These are phyloP conservation scores for Epinephelus awoara DNA, from an alignment of 2,797 vertebrate species.

Conservation along the genomic window DNA sequence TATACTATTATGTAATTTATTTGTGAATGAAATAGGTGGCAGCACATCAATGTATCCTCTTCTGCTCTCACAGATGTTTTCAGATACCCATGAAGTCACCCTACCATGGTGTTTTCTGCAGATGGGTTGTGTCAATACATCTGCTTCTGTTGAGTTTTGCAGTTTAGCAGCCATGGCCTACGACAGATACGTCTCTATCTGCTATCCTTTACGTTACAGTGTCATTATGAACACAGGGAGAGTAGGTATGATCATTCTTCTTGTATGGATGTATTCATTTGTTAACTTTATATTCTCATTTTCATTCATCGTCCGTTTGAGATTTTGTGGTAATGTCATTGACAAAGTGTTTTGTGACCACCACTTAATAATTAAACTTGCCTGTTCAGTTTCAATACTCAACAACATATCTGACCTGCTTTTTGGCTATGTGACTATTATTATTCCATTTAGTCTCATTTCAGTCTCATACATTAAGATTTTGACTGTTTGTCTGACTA, in stretches of 20 bases:
- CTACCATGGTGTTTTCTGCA: conserved; percentile 64
- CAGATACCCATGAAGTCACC: conserved; percentile 56
- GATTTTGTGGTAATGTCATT: conserved; percentile 56
- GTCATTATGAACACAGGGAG: conserved; percentile 51
- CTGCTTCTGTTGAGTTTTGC: conserved; percentile 62
- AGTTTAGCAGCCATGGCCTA: conserved; percentile 75
- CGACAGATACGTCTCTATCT: conserved; percentile 61
- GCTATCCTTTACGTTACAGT: conserved; percentile 56
- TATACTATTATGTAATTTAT: conserved; percentile 67
- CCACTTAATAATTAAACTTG: conserved; percentile 49
- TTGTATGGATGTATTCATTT: conserved; percentile 52
- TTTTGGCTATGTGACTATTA: conserved; percentile 4
- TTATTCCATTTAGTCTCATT: conserved; percentile 52
- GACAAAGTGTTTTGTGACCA: conserved; percentile 66
- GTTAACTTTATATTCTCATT: conserved; percentile 1
- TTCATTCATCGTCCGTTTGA: conserved; percentile 8
- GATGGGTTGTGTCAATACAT: conserved; percentile 64
- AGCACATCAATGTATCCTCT: conserved; percentile 54
- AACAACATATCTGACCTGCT: conserved; percentile 36
- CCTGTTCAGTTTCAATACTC: conserved; percentile 43
- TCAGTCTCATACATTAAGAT: conserved; percentile 63
- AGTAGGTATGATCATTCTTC: conserved; percentile 28
- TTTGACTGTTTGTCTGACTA: conserved; percentile 52
- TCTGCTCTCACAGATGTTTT: conserved; percentile 63
- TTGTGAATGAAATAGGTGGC: conserved; percentile 60